Evolutionary conservation across 2,888 invertebrate species (phyloP), one percentile per base, ranked within the genome.

Genomic region (Dascillus cervinus): DNA sequence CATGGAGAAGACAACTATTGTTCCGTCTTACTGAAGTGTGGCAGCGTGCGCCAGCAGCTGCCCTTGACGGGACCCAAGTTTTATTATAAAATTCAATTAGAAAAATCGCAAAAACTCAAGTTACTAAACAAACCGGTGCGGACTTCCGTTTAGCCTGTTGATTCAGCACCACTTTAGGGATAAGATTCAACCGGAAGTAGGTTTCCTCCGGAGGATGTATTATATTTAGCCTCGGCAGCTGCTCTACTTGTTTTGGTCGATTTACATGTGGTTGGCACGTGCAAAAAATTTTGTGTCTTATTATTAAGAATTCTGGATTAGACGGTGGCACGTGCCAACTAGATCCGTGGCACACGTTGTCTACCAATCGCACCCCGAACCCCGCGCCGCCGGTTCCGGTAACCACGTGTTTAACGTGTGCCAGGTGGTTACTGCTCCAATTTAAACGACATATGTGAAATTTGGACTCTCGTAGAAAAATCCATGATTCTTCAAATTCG

Each of bases 21-120:
- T 62, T 61, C 53, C 55, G 47, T 61, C 49, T 61, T 60, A 61
- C 60, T 61, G 59, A 53, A 62, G 58, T 62, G 62, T 62, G 55
- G 59, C 56, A 56, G 53, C 59, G 53, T 52, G 54, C 52, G 55
- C 58, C 57, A 55, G 56, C 60, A 60, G 55, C 56, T 56, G 55
- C 52, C 54, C 55, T 56, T 55, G 51, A 27, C 38, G 34, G 28
- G 41, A 38, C 38, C 28, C 31, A 37, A 35, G 34, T 34, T n/a
- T n/a, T n/a, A n/a, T n/a, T n/a, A 17, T 17, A 17, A 17, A 17
- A 17, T 4, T 17, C 8, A 17, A 17, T 4, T 4, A 4, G 8
- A 17, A 17, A 17, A 17, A 8, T 4, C 4, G 17, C 17, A 6
- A 17, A 24, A 14, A 9, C 26, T 26, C 15, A 37, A 43, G 44